Evolutionary conservation across 2,797 vertebrate genomes (phyloP), one percentile per base, ranked within the genome.

Genomic region (Australoheros facetus): DNA sequence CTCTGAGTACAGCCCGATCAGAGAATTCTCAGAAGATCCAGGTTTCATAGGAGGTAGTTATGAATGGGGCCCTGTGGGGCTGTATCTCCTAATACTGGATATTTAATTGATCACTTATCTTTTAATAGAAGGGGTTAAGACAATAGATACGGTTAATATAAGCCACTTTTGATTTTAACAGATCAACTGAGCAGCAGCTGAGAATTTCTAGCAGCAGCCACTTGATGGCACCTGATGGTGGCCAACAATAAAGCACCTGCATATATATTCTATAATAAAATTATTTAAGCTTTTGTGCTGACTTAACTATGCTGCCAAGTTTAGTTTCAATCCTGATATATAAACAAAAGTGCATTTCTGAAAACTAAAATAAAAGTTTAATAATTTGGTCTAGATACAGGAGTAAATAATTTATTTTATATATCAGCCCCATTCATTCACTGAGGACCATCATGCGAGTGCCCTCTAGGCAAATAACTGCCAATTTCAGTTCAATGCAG

Each of bases 61-160:
- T 16, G 14, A 45, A 45, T 45, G 13, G 42, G 13, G 42, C 42
- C 3, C 4, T 30, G 3, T 19, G 62, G 23, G 48, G 23, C 42
- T 48, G 23, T 48, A 19, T 12, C 10, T 48, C 42, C 62, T 30
- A 48, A 66, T 48, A 48, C 23, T 66, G 23, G 2, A 28, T 66
- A 66, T 66, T 66, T 66, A 66, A 10, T 48, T 66, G 3, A 48
- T 48, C 16, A 11, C 28, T 23, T 14, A 66, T 19, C 23, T 48
- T 66, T 66, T 66, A 19, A 66, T 48, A 48, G 28, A 30, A 48
- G 1, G 42, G 23, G 23, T 48, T 30, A 66, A 66, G 42, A 66
- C 28, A 28, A 66, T 66, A 66, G 45, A 45, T 28, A 28, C 45
- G 39, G 39, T 14, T 66, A 66, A 66, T 7, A 66, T 66, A 37